Base-by-base conservation (phyloP, 2,888 invertebrate species). In the Lasioglossum marginatum region DNA sequence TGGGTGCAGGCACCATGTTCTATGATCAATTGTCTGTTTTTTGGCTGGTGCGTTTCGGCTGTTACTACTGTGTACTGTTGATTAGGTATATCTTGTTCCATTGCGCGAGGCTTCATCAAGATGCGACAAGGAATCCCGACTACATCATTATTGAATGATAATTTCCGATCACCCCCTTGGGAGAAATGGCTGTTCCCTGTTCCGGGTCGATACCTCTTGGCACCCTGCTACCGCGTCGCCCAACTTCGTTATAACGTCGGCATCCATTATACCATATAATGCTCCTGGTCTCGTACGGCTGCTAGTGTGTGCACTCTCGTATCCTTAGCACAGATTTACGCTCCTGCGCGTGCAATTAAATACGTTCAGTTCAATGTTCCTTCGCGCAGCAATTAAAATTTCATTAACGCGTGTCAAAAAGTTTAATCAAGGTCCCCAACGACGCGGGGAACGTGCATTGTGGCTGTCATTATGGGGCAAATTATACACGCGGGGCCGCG, bases 101-200 rank as follows among this genome's bases (percentile, higher is more conserved):
- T 19, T 10, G 66, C 31, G 19, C 34, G 23, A 27, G n/a, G 71
- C 71, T 83, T 81, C 82, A 80, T 88, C 83, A 84, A 79, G 81
- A 85, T 88, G 86, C 88, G 57, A 37, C 80, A 73, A 72, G 77
- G 71, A 48, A 78, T 79, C 84, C 83, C 84, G 80, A 80, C 87
- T 57, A 75, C 70, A 80, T 88, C 85, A 84, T 92, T 92, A 92
- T 92, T 90, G 91, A 92, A 92, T 92, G 90, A 92, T 92, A 92
- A 92, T 92, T 92, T 87, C 88, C 89, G 91, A 92, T 92, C 90
- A 89, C 89, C 77, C 90, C 82, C 88, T 75, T 77, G 89, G 90
- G 91, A 92, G 86, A 81, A 83, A 85, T 79, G 81, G 83, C 72
- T 74, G 81, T 63, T 75, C 81, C 81, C 82, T 82, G 85, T 73